Conservation (phyloP, 2,888 invertebrate genomes). For the Mechanitis mazaeus region DNA sequence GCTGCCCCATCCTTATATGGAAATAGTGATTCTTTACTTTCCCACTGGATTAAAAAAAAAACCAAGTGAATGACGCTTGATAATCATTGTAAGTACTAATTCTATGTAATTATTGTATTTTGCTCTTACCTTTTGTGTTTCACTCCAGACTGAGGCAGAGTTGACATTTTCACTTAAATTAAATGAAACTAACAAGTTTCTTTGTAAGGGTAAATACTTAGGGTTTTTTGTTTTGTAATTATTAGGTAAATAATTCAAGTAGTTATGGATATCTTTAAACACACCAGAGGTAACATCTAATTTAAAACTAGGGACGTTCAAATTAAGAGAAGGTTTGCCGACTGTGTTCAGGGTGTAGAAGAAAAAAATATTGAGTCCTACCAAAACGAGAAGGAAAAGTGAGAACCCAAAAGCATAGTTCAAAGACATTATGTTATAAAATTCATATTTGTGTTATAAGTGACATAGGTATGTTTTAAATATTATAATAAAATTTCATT, state of each 20-base stretch:
- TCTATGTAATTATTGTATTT: constrained; percentile 1
- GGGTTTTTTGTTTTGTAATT: constrained; percentile 55
- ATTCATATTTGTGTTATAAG: constrained; percentile 9
- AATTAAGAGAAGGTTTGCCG: constrained; percentile 40
- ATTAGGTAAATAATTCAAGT: constrained; percentile 58
- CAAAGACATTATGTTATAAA: constrained; percentile 51
- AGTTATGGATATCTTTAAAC: constrained; percentile 58
- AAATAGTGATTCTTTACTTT: constrained; percentile 59
- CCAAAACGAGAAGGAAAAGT: constrained; percentile 58
- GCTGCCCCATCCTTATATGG: constrained; percentile 67
- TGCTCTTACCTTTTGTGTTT: constrained; percentile 54
- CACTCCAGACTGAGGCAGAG: constrained; percentile 45
- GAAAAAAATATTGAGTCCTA: constrained; percentile 64
- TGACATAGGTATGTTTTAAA: constrained; percentile 4
- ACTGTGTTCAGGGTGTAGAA: constrained; percentile 59
- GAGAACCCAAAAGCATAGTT: constrained; percentile 69
- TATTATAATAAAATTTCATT: not conserved
- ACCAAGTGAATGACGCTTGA: constrained; percentile 3
- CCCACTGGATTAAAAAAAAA: constrained; percentile 56
- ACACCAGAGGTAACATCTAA: constrained; percentile 46
- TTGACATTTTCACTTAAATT: constrained; percentile 48
- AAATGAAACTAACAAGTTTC: constrained; percentile 51
- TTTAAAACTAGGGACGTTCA: constrained; percentile 47
- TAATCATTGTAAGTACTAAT: constrained; percentile 1
- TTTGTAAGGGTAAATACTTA: constrained; percentile 50